Conservation (phyloP, 2,113 vertebrate genomes). For the Rousettus leschenaultii region DNA sequence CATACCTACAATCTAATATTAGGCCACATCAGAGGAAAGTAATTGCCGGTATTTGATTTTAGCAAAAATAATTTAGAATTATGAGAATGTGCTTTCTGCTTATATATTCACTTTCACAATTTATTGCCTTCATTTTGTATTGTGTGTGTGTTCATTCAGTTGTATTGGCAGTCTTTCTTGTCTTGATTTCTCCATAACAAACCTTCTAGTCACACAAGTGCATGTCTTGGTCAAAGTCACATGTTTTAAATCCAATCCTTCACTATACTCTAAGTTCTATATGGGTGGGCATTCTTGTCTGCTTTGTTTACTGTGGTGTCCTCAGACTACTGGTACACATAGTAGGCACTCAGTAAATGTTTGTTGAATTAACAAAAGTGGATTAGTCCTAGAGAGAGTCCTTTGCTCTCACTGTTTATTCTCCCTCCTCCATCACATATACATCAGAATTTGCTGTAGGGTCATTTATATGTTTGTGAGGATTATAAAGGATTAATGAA, state of each 20-base stretch:
- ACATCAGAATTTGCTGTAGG: neutral
- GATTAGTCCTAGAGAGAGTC: neutral
- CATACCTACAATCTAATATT: neutral
- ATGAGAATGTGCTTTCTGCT: neutral
- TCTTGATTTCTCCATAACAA: neutral
- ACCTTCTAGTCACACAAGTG: neutral
- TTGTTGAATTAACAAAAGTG: neutral
- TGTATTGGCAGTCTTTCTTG: neutral
- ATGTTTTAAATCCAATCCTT: conserved; percentile 5
- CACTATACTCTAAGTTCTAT: neutral
- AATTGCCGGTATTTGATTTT: neutral
- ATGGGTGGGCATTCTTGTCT: neutral
- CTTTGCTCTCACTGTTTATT: neutral
- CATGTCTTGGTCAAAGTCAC: neutral
- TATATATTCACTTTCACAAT: neutral
- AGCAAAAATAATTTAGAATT: conserved; percentile 1
- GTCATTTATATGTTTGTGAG: conserved; percentile 10
- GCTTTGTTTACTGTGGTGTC: neutral
- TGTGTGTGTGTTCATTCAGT: neutral
- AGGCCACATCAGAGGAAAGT: neutral
- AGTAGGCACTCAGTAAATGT: neutral
- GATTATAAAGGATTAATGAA: neutral
- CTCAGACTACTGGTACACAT: neutral
- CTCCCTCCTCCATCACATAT: neutral
- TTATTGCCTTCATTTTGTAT: neutral